phyloP scores from a whole-genome alignment of 2,797 vertebrate species.

The Thaleichthys pacificus region DNA sequence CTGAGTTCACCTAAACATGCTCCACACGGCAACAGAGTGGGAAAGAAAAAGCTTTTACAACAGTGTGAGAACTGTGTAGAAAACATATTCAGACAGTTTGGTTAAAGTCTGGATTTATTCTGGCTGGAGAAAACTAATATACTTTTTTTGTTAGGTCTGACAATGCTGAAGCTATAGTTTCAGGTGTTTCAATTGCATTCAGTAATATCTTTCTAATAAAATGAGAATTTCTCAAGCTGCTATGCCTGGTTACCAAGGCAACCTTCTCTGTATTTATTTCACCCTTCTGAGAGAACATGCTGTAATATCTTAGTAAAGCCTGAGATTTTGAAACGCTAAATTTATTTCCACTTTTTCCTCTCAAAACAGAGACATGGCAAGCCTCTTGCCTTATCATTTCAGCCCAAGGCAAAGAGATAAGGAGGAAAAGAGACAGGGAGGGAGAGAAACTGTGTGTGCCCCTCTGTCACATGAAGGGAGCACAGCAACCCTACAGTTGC shows the following conservation, averaged over 20 bases:
- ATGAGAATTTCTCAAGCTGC: constrained; percentile 48
- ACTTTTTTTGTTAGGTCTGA: neutral
- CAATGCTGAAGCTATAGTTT: neutral
- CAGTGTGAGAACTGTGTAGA: no score
- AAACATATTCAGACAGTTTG: no score
- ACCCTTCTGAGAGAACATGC: constrained; percentile 30
- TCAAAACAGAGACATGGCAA: no score
- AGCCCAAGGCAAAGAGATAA: neutral
- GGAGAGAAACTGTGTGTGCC: constrained; percentile 4
- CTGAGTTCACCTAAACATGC: no score
- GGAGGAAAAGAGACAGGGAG: neutral
- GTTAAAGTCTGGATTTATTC: no score
- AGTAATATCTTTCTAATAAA: constrained; percentile 30
- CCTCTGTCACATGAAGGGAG: neutral
- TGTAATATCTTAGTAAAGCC: constrained; percentile 3
- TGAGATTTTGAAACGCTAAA: neutral
- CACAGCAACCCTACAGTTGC: no score
- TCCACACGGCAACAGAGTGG: no score
- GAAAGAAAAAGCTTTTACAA: no score
- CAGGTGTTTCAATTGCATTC: constrained; percentile 34
- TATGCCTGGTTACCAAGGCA: constrained; percentile 59
- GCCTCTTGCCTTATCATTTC: neutral
- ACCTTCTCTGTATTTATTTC: constrained; percentile 45
- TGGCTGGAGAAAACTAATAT: no score
- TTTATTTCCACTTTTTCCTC: neutral